These are phyloP conservation scores for Loripinus fragilis DNA, from an alignment of 2,888 invertebrate genomes.

Conservation along the genomic window DNA sequence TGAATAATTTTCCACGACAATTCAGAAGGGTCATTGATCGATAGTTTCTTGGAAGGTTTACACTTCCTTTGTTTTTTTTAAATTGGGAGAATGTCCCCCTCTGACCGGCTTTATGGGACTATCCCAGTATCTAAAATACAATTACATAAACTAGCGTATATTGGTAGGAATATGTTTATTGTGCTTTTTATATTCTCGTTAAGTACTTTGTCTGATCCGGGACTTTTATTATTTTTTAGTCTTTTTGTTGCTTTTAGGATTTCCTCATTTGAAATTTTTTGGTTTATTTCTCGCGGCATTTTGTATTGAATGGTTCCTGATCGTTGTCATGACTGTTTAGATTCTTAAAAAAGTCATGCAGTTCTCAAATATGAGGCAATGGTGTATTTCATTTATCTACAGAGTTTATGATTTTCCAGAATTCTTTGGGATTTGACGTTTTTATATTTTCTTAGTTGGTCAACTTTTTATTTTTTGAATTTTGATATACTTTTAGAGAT, in stretches of 20 bases:
- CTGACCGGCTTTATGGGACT: constrained; percentile 21
- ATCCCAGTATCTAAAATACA: constrained; percentile 13
- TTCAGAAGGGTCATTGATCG: constrained; percentile 34
- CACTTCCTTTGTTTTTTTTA: constrained; percentile 29
- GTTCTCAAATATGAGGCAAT: neutral
- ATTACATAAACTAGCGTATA: constrained; percentile 26
- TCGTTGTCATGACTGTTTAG: neutral
- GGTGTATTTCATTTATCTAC: neutral
- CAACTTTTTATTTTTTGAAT: no score
- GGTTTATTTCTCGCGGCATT: neutral
- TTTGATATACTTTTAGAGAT: no score
- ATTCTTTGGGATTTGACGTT: neutral
- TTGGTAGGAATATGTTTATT: neutral
- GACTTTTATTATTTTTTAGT: constrained; percentile 20
- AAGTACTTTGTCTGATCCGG: constrained; percentile 21
- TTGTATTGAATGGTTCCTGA: neutral
- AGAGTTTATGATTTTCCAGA: constrained; percentile 15
- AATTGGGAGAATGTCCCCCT: constrained; percentile 25
- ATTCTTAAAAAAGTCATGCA: neutral
- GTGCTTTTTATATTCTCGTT: constrained; percentile 28
- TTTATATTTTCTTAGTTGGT: no score
- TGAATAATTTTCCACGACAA: no score
- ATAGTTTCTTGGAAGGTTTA: constrained; percentile 22
- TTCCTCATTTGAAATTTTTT: neutral
- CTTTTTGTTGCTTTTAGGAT: neutral